phyloP scores from a whole-genome alignment of 1,140 invertebrate genomes.

The Rhagoletis zephyria region DNA sequence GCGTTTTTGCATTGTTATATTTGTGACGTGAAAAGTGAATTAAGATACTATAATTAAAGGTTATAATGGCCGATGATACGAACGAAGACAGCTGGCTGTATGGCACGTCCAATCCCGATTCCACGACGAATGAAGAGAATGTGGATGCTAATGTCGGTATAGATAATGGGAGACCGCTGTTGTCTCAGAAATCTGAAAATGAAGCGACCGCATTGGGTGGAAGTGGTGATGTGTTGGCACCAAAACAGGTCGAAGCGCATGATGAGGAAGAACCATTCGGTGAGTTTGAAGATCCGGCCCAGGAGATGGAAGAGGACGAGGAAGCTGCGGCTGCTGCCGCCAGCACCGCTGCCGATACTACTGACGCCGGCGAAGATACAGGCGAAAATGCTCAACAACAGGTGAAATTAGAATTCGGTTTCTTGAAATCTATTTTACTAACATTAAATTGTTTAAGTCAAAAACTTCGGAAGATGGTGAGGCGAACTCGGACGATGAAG shows the following conservation, averaged over 20 bases:
- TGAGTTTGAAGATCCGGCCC: constrained; percentile 69
- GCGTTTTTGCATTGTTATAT: background rate
- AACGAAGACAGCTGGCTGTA: constrained; percentile 86
- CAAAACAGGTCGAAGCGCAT: constrained; percentile 23
- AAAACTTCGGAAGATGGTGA: constrained; percentile 57
- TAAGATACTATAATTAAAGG: background rate
- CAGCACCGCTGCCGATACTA: constrained; percentile 62
- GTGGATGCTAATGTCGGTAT: constrained; percentile 59
- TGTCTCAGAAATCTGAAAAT: constrained; percentile 55
- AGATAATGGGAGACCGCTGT: constrained; percentile 25
- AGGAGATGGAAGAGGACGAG: constrained; percentile 72
- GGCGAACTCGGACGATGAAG: constrained; percentile 75
- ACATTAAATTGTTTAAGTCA: background rate
- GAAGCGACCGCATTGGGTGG: constrained; percentile 50
- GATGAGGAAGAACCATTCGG: constrained; percentile 61
- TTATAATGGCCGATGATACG: constrained; percentile 74
- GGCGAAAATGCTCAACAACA: constrained; percentile 64
- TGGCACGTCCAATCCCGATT: constrained; percentile 77
- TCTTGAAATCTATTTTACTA: constrained; percentile 57
- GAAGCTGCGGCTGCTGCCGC: constrained; percentile 59
- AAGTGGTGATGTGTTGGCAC: constrained; percentile 6
- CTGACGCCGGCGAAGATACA: constrained; percentile 63
- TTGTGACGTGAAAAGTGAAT: background rate
- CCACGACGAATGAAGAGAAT: constrained; percentile 67
- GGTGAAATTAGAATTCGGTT: constrained; percentile 57